Conservation (phyloP, 2,888 invertebrate genomes). For the Mylabris sibirica region DNA sequence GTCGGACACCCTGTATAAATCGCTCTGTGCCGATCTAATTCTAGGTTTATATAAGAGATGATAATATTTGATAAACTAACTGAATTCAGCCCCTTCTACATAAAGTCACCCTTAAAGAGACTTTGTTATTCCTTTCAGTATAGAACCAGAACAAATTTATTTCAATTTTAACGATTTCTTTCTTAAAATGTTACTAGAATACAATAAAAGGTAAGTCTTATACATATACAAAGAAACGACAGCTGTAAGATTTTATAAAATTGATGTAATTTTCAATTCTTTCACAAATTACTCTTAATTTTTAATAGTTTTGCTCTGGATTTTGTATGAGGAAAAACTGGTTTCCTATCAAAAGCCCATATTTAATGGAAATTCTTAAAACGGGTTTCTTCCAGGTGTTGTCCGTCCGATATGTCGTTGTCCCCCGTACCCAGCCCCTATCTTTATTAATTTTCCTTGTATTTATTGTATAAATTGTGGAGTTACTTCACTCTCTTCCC, state of each 20-base stretch:
- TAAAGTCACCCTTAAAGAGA: not conserved
- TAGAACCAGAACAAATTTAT: not conserved
- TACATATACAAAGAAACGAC: not conserved
- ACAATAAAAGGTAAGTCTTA: not conserved
- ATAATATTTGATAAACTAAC: not conserved
- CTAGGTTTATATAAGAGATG: not conserved
- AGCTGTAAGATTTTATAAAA: not conserved
- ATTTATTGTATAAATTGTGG: slow-evolving; percentile 27
- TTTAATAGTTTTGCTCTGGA: not conserved
- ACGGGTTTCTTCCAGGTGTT: slow-evolving; percentile 30
- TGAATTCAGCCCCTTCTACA: not conserved
- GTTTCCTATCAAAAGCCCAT: not conserved
- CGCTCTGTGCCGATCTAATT: not conserved
- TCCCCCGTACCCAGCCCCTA: slow-evolving; percentile 39
- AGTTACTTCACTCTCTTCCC: slow-evolving; percentile 40
- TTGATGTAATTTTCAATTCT: not conserved
- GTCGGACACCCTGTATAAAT: not conserved
- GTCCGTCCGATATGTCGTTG: slow-evolving; percentile 20
- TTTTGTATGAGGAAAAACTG: not conserved
- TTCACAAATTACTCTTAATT: not conserved
- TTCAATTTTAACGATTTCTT: not conserved
- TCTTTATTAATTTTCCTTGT: slow-evolving; percentile 45
- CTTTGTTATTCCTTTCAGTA: not conserved
- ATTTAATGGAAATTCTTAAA: not conserved
- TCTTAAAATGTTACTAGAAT: not conserved